Base-by-base conservation (phyloP, 2,888 invertebrate genomes). In the Herminia tarsipennalis region DNA sequence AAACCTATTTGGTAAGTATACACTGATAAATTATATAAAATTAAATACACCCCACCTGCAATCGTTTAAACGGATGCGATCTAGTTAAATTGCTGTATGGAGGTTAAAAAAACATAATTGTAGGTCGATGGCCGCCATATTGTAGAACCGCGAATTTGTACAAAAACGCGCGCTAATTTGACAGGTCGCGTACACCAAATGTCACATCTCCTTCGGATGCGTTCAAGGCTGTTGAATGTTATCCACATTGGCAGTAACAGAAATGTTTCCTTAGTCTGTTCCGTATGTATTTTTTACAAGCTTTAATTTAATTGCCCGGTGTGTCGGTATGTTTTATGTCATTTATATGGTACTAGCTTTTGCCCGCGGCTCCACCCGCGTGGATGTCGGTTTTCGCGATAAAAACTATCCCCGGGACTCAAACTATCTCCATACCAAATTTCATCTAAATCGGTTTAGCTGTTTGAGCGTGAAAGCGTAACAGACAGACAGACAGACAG, bases 121-220 rank as follows among this genome's bases (percentile, higher is more conserved):
- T 41, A 35, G 14, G 5, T 10, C 12, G 14, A 9, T 18, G 3
- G 0, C 37, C 34, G 49, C 30, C 49, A 47, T 57, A 9, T 45
- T 54, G 22, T 34, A 39, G 44, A 25, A 28, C 56, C 45, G 17
- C 53, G 41, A 59, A 32, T 27, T 10, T 29, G 20, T 25, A 65
- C 54, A 50, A 67, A 70, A 60, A 60, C 41, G 57, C 48, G 35
- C 62, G 51, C 42, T 69, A 78, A 72, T 70, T 78, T 81, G 76
- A 77, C 77, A 73, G 69, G 60, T 10, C 60, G 37, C 66, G 54
- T 83, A 73, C 38, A 55, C 81, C 83, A 85, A 78, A 83, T 86
- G 83, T 73, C 73, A 69, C 52, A 53, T 56, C 49, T 41, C n/a
- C n/a, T 47, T 47, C 21, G 33, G 12, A 29, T 39, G 40, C 34